phyloP scores from a whole-genome alignment of 2,797 vertebrate genomes.

The Chanos chanos region DNA sequence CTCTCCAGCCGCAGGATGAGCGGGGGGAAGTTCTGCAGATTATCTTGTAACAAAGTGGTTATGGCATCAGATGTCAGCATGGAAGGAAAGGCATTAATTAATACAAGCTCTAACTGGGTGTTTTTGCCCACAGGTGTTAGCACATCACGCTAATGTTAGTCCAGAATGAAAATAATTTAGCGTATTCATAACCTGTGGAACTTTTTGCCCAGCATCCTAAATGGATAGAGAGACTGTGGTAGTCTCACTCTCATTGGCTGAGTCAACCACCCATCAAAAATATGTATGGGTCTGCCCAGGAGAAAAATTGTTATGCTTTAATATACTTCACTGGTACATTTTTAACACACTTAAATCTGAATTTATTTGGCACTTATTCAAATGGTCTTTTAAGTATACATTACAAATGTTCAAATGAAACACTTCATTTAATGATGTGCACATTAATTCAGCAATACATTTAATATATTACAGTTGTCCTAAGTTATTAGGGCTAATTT shows the following conservation, averaged over 20 bases:
- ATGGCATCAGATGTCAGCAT: slow-evolving; percentile 23
- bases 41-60: slow-evolving; percentile 25
- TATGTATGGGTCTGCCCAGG: too few relatives aligned
- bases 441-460: too few relatives aligned
- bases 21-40: background rate
- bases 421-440: too few relatives aligned
- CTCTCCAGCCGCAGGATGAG: background rate
- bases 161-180: background rate
- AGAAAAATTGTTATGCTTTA: too few relatives aligned
- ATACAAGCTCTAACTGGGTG: slow-evolving; percentile 20
- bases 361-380: too few relatives aligned
- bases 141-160: background rate
- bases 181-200: background rate
- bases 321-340: too few relatives aligned
- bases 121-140: background rate
- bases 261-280: too few relatives aligned
- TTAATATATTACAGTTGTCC: too few relatives aligned
- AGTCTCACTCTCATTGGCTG: background rate
- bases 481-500: too few relatives aligned
- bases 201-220: background rate
- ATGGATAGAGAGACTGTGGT: background rate
- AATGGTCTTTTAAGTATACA: too few relatives aligned
- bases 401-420: too few relatives aligned
- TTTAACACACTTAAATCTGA: too few relatives aligned
- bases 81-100: slow-evolving; percentile 32